These are phyloP conservation scores for Liposcelis brunnea DNA, from an alignment of 2,888 invertebrate genomes.

Conservation along the genomic window DNA sequence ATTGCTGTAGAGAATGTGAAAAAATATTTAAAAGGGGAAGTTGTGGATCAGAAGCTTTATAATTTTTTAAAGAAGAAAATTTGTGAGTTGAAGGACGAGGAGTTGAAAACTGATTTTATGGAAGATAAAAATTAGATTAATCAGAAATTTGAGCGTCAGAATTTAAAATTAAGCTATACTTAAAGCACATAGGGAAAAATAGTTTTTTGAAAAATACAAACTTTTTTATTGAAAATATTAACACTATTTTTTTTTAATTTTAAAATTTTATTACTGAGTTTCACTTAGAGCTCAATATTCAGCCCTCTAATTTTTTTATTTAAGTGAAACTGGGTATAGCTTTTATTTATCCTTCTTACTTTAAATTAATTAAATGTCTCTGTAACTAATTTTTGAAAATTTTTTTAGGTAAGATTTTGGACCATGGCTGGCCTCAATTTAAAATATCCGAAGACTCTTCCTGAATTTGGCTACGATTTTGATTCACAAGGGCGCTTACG, in stretches of 20 bases:
- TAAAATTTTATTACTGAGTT: too few relatives aligned
- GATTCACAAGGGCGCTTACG: slow-evolving; percentile 46
- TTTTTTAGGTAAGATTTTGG: background rate
- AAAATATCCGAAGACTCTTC: slow-evolving; percentile 26
- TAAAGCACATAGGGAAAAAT: background rate
- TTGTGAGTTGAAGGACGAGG: background rate
- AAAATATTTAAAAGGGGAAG: background rate
- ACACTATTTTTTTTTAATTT: background rate
- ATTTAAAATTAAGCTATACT: background rate
- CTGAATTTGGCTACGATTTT: slow-evolving; percentile 38
- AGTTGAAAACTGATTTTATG: background rate
- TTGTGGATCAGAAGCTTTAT: background rate
- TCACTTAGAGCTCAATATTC: too few relatives aligned
- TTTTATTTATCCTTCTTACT: too few relatives aligned
- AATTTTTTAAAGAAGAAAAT: slow-evolving; percentile 7
- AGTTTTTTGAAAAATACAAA: background rate
- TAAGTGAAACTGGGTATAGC: too few relatives aligned
- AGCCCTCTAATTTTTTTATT: too few relatives aligned
- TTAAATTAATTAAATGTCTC: too few relatives aligned
- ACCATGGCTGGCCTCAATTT: background rate
- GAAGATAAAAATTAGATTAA: background rate
- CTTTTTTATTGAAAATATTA: background rate
- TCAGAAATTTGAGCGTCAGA: background rate
- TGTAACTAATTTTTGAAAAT: slow-evolving; percentile 4
- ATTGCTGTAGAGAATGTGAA: background rate